A percentile compares a stretch with the other conserved stretches of the same genome.
phyloP scores from a whole-genome alignment of 2,113 vertebrate species.

The Morone chrysops region DNA sequence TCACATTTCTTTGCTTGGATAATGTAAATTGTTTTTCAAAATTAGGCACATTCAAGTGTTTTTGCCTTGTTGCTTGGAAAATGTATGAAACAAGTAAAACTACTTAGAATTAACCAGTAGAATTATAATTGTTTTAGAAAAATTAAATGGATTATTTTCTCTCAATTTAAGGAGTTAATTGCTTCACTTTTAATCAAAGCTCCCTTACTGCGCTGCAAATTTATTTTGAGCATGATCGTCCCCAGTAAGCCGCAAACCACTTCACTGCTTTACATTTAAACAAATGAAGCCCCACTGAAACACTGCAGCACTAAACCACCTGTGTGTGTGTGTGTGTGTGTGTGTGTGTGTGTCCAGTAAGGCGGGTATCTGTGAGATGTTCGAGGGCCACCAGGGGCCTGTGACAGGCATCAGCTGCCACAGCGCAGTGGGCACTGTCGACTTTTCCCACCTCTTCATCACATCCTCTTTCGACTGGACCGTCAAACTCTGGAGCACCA shows the following conservation, averaged over 20 bases:
- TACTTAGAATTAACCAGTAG: neutral
- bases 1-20: neutral
- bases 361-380: conserved; percentile 97
- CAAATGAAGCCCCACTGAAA: neutral
- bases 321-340: neutral
- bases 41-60: neutral
- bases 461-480: conserved; percentile 99
- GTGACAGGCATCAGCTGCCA: conserved; percentile 98
- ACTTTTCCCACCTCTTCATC: conserved; percentile 97
- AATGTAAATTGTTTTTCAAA: neutral
- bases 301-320: neutral
- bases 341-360: conserved; percentile 84
- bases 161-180: conserved; percentile 3
- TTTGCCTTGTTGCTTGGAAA: no score
- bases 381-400: conserved; percentile 97
- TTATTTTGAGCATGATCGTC: neutral
- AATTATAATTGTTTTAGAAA: neutral
- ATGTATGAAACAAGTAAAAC: neutral
- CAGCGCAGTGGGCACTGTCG: conserved; percentile 93
- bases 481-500: conserved; percentile 98
- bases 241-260: neutral
- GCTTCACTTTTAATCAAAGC: conserved; percentile 4
- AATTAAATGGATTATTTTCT: neutral
- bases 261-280: neutral
- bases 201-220: neutral